Conservation (phyloP, 2,113 vertebrate species). For the Syrmaticus mikado region DNA sequence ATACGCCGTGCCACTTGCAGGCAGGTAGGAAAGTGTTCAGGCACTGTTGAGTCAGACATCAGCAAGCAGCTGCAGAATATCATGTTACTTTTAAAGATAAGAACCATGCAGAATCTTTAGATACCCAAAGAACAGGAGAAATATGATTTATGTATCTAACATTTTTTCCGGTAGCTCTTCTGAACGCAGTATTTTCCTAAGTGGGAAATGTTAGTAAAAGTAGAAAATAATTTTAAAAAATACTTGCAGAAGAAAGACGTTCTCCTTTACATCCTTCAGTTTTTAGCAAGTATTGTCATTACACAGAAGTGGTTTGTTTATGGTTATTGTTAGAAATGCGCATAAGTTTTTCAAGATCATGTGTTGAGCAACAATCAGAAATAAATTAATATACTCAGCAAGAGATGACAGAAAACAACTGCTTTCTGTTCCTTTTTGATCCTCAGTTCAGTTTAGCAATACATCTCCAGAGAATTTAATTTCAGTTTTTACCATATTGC, state of each 20-base stretch:
- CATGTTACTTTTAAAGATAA: neutral
- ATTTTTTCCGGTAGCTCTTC: neutral
- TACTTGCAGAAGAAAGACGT: neutral
- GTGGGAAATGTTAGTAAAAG: neutral
- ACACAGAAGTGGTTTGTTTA: neutral
- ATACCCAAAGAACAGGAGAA: neutral
- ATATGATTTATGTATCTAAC: neutral
- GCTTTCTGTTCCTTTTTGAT: neutral
- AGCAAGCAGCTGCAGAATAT: neutral
- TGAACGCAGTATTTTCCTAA: neutral
- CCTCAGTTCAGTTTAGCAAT: neutral
- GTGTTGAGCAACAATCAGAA: neutral
- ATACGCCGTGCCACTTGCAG: neutral
- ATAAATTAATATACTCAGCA: conserved; percentile 16
- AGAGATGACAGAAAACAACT: neutral
- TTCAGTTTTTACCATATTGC: neutral
- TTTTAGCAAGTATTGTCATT: neutral
- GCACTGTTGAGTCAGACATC: neutral
- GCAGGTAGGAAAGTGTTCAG: neutral
- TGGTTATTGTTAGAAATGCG: neutral
- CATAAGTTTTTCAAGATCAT: neutral
- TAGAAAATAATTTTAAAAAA: neutral
- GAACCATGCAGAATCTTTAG: neutral
- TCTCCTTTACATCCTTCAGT: neutral
- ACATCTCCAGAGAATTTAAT: neutral